phyloP scores from a whole-genome alignment of 2,888 invertebrate species.

The Lordiphosa fenestrarum region DNA sequence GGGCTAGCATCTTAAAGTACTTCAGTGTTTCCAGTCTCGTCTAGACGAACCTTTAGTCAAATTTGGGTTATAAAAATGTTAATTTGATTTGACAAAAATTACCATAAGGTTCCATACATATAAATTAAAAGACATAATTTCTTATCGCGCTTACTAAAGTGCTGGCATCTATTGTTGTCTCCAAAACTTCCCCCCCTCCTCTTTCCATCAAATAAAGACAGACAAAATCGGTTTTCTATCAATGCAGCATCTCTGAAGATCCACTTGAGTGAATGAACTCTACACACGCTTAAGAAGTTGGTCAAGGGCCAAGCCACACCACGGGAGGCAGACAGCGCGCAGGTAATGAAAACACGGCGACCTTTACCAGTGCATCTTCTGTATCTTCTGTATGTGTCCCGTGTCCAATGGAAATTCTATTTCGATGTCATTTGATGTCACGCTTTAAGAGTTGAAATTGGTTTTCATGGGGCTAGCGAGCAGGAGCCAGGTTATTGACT shows the following conservation, averaged over 20 bases:
- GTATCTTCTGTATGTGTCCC: conserved; percentile 2
- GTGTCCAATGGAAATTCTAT: conserved; percentile 26
- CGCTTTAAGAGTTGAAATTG: conserved; percentile 66
- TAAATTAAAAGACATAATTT: conserved; percentile 47
- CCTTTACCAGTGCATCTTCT: conserved; percentile 8
- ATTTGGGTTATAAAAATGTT: conserved; percentile 6
- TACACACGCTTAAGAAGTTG: conserved; percentile 23
- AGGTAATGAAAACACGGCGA: conserved; percentile 50
- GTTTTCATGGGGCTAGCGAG: conserved; percentile 33
- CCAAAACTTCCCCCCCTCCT: conserved; percentile 47
- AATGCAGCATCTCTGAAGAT: conserved; percentile 32
- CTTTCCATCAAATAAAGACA: conserved; percentile 23
- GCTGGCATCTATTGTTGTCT: conserved; percentile 42
- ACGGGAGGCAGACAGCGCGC: conserved; percentile 14
- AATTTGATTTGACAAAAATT: conserved; percentile 32
- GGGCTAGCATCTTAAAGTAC: too few relatives aligned
- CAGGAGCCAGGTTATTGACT: conserved; percentile 61
- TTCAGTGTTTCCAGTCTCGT: too few relatives aligned
- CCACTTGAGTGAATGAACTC: conserved; percentile 41
- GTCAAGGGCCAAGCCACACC: conserved; percentile 16
- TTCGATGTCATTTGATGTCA: conserved; percentile 62
- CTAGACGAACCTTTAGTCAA: neutral
- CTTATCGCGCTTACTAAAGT: conserved; percentile 35
- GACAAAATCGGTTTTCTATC: neutral
- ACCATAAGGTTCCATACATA: conserved; percentile 49